Evolutionary conservation across 2,888 invertebrate genomes (phyloP).

Genomic region (Entomobrya multifasciata): DNA sequence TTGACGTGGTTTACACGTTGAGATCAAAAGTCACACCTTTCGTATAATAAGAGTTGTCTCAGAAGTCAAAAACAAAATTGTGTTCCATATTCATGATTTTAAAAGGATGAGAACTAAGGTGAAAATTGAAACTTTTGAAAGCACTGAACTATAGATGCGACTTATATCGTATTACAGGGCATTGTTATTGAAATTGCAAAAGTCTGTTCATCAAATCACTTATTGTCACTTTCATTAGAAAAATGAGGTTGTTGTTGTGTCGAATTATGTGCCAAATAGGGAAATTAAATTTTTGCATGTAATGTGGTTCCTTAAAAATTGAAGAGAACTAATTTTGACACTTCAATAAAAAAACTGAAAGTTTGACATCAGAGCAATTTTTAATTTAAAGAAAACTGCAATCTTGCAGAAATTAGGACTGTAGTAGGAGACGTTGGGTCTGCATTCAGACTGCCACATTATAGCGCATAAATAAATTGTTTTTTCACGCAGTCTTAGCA

Average conservation of each 20-base stretch:
- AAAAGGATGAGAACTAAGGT: not conserved
- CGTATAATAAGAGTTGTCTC: not conserved
- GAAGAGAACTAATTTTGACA: no score
- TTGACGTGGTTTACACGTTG: not conserved
- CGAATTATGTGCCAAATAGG: not conserved
- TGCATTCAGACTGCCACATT: no score
- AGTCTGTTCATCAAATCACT: not conserved
- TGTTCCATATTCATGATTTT: not conserved
- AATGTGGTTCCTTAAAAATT: no score
- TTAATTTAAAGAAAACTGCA: no score
- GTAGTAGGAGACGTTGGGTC: no score
- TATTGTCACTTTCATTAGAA: conserved; percentile 1
- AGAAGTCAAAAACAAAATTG: not conserved
- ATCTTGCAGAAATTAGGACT: no score
- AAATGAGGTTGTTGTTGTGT: not conserved
- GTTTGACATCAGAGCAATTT: no score
- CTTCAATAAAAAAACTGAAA: no score
- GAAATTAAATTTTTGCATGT: not conserved
- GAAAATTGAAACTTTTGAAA: conserved; percentile 34
- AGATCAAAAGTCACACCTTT: conserved; percentile 27
- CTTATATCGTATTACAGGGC: no score
- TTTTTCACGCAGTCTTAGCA: no score
- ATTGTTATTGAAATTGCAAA: not conserved
- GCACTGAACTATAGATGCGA: not conserved
- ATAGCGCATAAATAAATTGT: no score